Conservation (phyloP, 2,113 vertebrate genomes). For the Microtus montanus region DNA sequence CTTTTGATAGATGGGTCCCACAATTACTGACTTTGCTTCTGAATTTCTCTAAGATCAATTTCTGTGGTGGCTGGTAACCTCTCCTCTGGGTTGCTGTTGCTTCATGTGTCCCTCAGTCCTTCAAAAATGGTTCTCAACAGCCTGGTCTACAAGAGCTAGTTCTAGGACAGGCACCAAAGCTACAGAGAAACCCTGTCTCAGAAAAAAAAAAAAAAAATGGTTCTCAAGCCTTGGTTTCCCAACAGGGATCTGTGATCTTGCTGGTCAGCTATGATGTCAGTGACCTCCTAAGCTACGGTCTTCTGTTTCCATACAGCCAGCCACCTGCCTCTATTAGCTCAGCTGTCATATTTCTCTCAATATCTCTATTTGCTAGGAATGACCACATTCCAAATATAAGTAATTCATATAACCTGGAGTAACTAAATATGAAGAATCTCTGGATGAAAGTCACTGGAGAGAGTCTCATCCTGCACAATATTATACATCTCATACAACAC, state of each 20-base stretch:
- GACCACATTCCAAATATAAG: not conserved
- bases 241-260: not conserved
- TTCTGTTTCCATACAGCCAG: not conserved
- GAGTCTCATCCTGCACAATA: not conserved
- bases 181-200: too few relatives aligned
- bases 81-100: not conserved
- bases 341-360: not conserved
- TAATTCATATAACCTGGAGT: not conserved
- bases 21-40: not conserved
- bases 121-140: not conserved
- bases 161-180: too few relatives aligned
- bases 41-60: not conserved
- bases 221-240: not conserved
- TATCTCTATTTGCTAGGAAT: not conserved
- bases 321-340: not conserved
- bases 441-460: slow-evolving; percentile 27
- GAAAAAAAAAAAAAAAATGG: not conserved
- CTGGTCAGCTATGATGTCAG: not conserved
- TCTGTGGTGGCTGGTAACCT: not conserved
- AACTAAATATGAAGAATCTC: slow-evolving; percentile 20
- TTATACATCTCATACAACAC: not conserved
- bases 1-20: not conserved
- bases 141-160: too few relatives aligned
- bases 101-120: not conserved
- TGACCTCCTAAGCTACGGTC: not conserved